Evolutionary conservation across 2,797 vertebrate species (phyloP).

Genomic region (Zenarchopterus dispar): DNA sequence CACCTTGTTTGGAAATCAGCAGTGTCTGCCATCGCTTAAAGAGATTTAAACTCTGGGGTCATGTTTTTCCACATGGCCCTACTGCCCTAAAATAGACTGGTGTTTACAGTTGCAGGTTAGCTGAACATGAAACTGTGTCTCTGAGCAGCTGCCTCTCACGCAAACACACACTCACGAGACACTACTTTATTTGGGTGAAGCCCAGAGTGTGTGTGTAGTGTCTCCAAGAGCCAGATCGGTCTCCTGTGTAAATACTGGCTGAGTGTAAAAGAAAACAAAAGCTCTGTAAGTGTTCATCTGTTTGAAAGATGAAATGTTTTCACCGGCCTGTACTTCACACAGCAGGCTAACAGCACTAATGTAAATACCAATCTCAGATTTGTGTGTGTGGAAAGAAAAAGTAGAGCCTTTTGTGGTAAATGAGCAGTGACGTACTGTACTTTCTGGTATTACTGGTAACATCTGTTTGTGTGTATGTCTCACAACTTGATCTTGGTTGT

Average conservation of each 20-base stretch:
- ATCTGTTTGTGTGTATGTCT: slow-evolving; percentile 16
- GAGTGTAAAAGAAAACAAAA: slow-evolving; percentile 37
- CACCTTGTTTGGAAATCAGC: slow-evolving; percentile 71
- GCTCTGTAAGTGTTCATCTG: slow-evolving; percentile 21
- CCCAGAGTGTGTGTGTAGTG: slow-evolving; percentile 42
- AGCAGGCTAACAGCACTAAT: slow-evolving; percentile 7
- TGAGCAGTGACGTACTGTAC: neutral
- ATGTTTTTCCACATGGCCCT: slow-evolving; percentile 73
- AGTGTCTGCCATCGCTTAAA: slow-evolving; percentile 51
- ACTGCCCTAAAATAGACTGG: slow-evolving; percentile 74
- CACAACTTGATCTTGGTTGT: slow-evolving; percentile 22
- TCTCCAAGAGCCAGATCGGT: slow-evolving; percentile 28
- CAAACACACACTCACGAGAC: slow-evolving; percentile 52
- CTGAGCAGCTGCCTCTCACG: slow-evolving; percentile 31
- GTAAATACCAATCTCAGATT: slow-evolving; percentile 38
- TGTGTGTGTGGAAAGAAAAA: slow-evolving; percentile 3
- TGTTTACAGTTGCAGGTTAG: slow-evolving; percentile 78
- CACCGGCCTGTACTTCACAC: slow-evolving; percentile 19
- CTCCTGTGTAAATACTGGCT: slow-evolving; percentile 67
- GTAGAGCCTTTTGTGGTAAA: slow-evolving; percentile 7
- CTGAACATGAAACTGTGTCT: slow-evolving; percentile 40
- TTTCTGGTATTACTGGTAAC: neutral
- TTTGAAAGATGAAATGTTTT: slow-evolving; percentile 27
- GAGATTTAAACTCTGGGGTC: slow-evolving; percentile 66
- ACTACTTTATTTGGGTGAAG: slow-evolving; percentile 68